These are phyloP conservation scores for Porites lutea DNA, from an alignment of 64 coral and sea anemone genomes.

Conservation along the genomic window DNA sequence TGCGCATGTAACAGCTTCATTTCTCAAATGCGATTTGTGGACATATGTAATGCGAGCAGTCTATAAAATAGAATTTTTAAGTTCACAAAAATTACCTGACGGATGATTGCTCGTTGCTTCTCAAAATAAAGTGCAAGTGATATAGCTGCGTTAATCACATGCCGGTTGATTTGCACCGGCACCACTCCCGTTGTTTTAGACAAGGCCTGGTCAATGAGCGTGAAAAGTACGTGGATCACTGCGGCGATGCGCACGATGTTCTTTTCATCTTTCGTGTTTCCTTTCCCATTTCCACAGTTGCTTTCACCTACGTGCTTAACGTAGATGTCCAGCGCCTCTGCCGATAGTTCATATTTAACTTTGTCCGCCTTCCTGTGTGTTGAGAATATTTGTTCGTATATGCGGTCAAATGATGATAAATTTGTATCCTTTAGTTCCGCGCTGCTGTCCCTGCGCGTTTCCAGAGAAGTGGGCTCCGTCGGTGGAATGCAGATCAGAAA, in stretches of 20 bases:
- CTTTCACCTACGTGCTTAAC: background rate
- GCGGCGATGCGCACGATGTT: background rate
- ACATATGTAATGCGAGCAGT: too few relatives aligned
- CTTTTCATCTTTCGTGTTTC: background rate
- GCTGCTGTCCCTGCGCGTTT: background rate
- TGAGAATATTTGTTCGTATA: background rate
- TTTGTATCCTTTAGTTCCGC: background rate
- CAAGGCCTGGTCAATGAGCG: background rate
- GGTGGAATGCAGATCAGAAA: constrained; percentile 5
- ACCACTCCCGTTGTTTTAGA: background rate
- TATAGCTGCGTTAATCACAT: too few relatives aligned
- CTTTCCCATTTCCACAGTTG: background rate
- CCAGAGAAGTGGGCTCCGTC: background rate
- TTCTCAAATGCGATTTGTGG: too few relatives aligned
- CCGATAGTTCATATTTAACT: background rate
- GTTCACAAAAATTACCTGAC: too few relatives aligned
- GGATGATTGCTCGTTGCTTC: too few relatives aligned
- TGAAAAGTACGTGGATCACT: background rate
- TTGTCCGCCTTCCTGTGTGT: background rate
- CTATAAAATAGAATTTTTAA: too few relatives aligned
- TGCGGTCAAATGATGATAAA: background rate
- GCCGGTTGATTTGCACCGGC: background rate
- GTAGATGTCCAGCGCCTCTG: background rate
- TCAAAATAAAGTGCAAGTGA: too few relatives aligned
- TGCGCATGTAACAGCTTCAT: too few relatives aligned